A percentile compares a stretch with the other conserved stretches of the same genome.
Evolutionary conservation across 2,888 invertebrate genomes (phyloP).

Genomic region (Ypsolopha sequella): DNA sequence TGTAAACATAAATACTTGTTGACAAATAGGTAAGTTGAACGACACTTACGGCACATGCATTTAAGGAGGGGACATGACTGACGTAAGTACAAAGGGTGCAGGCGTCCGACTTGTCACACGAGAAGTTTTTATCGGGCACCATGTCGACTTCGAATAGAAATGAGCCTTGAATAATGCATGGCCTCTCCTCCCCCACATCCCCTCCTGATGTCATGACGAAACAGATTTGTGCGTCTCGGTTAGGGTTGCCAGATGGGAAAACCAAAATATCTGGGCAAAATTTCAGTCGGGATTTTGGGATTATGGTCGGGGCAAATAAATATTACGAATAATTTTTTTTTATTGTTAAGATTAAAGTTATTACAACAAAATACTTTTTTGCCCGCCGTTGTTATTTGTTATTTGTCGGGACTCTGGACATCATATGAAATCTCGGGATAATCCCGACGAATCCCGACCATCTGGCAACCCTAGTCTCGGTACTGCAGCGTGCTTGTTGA

Average conservation of each 20-base stretch:
- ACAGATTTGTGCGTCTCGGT: constrained; percentile 51
- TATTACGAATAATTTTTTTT: too few relatives aligned
- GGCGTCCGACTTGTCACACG: constrained; percentile 66
- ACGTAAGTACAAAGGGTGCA: constrained; percentile 65
- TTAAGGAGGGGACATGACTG: constrained; percentile 34
- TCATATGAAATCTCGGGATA: too few relatives aligned
- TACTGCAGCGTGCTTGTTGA: constrained; percentile 12
- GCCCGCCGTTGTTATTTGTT: too few relatives aligned
- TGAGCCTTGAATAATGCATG: constrained; percentile 68
- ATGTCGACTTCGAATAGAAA: constrained; percentile 65
- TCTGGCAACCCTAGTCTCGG: too few relatives aligned
- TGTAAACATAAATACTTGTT: background rate
- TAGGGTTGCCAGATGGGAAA: too few relatives aligned
- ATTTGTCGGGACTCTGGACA: too few relatives aligned
- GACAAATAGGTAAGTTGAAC: background rate
- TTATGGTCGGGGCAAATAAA: too few relatives aligned
- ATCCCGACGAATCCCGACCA: too few relatives aligned
- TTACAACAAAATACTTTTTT: too few relatives aligned
- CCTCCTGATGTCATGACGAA: constrained; percentile 21
- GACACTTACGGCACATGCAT: background rate
- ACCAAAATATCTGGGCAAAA: too few relatives aligned
- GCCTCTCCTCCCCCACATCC: constrained; percentile 28
- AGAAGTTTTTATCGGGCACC: constrained; percentile 67
- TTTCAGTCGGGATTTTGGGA: too few relatives aligned
- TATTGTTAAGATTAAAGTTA: too few relatives aligned